phyloP scores from a whole-genome alignment of 2,113 vertebrate species.

The Girardinichthys multiradiatus region DNA sequence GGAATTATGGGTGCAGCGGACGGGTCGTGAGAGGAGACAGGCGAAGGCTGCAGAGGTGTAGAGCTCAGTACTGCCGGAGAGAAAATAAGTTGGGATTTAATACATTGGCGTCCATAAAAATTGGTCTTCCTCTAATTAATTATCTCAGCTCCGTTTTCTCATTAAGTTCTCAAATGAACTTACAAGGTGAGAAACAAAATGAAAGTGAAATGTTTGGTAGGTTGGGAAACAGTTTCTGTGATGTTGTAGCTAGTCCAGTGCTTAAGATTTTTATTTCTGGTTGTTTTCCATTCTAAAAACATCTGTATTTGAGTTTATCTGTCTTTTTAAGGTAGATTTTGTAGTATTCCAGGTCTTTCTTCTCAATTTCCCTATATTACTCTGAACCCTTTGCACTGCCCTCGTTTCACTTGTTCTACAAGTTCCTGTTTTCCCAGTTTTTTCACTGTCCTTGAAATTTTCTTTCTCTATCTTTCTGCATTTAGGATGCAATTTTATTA shows the following conservation, averaged over 20 bases:
- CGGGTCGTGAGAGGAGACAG: slow-evolving; percentile 87
- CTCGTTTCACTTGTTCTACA: too few species aligned
- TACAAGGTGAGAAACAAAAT: not conserved
- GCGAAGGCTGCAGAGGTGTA: slow-evolving; percentile 37
- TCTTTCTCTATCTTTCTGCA: too few species aligned
- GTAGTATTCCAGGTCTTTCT: not conserved
- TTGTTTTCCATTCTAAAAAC: too few species aligned
- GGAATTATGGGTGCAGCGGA: slow-evolving; percentile 83
- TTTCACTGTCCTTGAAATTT: too few species aligned
- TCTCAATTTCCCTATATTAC: too few species aligned
- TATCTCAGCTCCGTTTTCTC: not conserved
- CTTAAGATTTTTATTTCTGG: too few species aligned
- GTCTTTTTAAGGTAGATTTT: not conserved
- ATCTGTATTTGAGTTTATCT: not conserved
- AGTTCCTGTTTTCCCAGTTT: not conserved
- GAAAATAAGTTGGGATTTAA: not conserved
- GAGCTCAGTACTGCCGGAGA: not conserved
- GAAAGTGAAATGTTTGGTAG: not conserved
- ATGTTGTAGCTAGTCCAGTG: too few species aligned
- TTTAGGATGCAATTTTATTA: too few species aligned
- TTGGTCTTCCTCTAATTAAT: too few species aligned
- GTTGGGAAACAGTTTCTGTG: too few species aligned
- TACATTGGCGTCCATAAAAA: not conserved
- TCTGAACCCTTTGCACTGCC: too few species aligned
- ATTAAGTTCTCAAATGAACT: not conserved